Evolutionary conservation across 2,797 vertebrate species (phyloP).

Genomic region (Simalia tracyae): DNA sequence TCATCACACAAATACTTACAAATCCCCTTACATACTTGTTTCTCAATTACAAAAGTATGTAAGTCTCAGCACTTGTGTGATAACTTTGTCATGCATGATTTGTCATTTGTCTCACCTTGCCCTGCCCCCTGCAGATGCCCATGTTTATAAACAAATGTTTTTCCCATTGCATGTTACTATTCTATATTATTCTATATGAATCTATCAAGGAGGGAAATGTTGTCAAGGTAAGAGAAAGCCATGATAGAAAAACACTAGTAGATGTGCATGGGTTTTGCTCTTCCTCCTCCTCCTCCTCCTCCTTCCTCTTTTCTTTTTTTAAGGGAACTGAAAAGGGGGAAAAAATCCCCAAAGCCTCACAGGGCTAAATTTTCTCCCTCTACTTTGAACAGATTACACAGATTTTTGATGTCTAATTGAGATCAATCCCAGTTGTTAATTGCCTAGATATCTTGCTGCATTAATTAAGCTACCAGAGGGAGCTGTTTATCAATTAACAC

Average conservation of each 20-base stretch:
- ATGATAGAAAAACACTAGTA: conserved; percentile 50
- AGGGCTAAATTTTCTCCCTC: conserved; percentile 77
- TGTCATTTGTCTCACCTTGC: neutral
- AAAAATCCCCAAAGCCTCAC: conserved; percentile 78
- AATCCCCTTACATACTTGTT: neutral
- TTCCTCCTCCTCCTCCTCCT: conserved; percentile 58
- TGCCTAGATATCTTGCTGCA: conserved; percentile 77
- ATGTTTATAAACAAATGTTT: neutral
- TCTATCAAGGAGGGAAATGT: conserved; percentile 71
- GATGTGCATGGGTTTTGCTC: conserved; percentile 52
- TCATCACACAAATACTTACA: neutral
- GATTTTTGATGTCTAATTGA: conserved; percentile 87
- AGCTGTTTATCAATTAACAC: conserved; percentile 87
- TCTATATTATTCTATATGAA: conserved; percentile 70
- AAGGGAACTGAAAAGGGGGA: conserved; percentile 43
- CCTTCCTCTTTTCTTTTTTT: conserved; percentile 12
- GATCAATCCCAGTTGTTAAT: conserved; percentile 86
- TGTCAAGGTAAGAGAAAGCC: conserved; percentile 46
- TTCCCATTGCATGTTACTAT: neutral
- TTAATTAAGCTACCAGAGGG: conserved; percentile 85
- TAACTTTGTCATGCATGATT: neutral
- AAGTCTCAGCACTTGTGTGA: neutral
- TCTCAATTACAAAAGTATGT: neutral
- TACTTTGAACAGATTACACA: conserved; percentile 81
- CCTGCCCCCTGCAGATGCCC: neutral